A percentile compares a stretch with the other conserved stretches of the same genome.
phyloP scores from a whole-genome alignment of 2,797 vertebrate genomes.

The Pempheris klunzingeri region DNA sequence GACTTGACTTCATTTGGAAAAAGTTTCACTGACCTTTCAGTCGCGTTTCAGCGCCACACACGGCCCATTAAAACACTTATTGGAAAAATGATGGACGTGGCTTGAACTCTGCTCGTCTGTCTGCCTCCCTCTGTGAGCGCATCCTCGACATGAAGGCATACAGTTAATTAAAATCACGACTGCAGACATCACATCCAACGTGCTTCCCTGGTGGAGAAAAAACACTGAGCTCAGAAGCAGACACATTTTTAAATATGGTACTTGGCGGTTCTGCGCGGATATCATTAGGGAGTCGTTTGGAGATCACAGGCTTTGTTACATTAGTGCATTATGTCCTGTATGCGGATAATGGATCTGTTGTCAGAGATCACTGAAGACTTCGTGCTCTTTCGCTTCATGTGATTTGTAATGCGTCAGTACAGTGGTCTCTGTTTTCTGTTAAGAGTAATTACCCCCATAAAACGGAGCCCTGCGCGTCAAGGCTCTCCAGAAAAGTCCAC shows the following conservation, averaged over 20 bases:
- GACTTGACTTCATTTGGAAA: constrained; percentile 71
- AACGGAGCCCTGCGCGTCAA: constrained; percentile 65
- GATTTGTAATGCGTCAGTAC: constrained; percentile 82
- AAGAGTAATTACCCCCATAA: constrained; percentile 82
- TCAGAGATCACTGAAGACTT: constrained; percentile 64
- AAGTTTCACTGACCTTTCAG: constrained; percentile 60
- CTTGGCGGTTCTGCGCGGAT: constrained; percentile 13
- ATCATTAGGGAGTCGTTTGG: constrained; percentile 28
- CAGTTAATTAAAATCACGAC: constrained; percentile 34
- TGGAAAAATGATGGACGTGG: constrained; percentile 42
- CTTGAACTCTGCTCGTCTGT: constrained; percentile 17
- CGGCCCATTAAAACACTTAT: constrained; percentile 61
- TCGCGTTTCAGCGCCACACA: constrained; percentile 53
- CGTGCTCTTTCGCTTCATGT: constrained; percentile 63
- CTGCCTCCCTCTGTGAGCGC: constrained; percentile 32
- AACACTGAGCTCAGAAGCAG: constrained; percentile 5
- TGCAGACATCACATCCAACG: constrained; percentile 28
- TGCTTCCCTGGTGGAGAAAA: not conserved
- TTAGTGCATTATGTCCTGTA: constrained; percentile 29
- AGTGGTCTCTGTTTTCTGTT: constrained; percentile 84
- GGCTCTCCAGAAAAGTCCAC: constrained; percentile 62
- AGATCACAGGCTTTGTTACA: constrained; percentile 45
- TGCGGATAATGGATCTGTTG: constrained; percentile 48
- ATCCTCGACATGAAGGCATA: constrained; percentile 13
- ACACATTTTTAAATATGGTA: constrained; percentile 2